Evolutionary conservation across 2,113 vertebrate species (phyloP), one percentile per base, ranked within the genome.

Genomic region (Urocynchramus pylzowi): DNA sequence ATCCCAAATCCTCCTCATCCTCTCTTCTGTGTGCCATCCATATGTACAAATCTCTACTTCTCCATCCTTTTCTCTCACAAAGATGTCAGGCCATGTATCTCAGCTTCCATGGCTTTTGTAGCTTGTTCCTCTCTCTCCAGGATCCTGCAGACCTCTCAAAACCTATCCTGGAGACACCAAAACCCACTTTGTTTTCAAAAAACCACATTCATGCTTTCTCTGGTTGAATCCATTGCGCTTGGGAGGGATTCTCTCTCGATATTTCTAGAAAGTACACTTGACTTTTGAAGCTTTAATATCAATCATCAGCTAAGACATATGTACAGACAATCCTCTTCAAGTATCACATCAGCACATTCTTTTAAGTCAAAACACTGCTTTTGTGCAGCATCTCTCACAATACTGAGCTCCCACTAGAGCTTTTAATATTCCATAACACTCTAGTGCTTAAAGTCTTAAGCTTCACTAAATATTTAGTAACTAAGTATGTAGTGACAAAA

Each of bases 401-500:
- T 3, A 24, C 39, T 17, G 26, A 56, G 68, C 44, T 76, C 39
- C 39, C 31, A 67, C 53, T 21, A 50, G 21, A 17, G 59, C 16
- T 83, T 74, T 52, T 45, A 80, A 37, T 44, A 83, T 52, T 69
- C 41, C 7, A 10, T 50, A 77, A 84, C 13, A 81, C 30, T 20
- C 13, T 17, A 77, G 35, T 30, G 59, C 42, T 60, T 45, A 41
- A 65, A 84, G 67, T 47, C 71, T 47, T 79, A 79, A 64, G 50
- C 45, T 60, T 90, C 60, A 41, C 59, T 54, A 57, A 80, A 67
- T 76, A 86, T 79, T 83, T 60, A 78, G 47, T 71, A 33, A 74
- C 59, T 81, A 49, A 78, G 45, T 41, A 84, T 64, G 45, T 61
- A 52, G 37, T 47, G 63, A 69, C 80, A 92, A 90, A 89, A 92